phyloP scores from a whole-genome alignment of 2,113 vertebrate genomes.

The Plestiodon gilberti region DNA sequence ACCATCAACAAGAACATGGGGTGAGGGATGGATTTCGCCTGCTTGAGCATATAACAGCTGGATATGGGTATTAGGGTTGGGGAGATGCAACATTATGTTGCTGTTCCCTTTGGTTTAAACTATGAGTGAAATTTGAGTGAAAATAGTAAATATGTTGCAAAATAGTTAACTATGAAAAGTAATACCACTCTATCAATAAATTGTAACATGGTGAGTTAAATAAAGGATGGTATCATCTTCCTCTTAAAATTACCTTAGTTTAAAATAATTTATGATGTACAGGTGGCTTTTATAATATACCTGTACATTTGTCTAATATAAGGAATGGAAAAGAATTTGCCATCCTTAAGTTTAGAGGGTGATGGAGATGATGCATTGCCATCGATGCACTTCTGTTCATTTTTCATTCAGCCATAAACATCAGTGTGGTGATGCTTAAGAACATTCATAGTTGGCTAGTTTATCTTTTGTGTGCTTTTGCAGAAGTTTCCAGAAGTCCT shows the following conservation, averaged over 20 bases:
- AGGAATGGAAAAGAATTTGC: slow-evolving; percentile 9
- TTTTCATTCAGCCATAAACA: slow-evolving; percentile 44
- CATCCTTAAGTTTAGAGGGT: background rate
- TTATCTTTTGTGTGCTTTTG: slow-evolving; percentile 19
- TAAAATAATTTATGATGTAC: background rate
- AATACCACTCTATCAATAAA: background rate
- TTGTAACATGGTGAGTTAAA: background rate
- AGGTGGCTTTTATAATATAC: background rate
- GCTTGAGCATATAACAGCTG: too few species aligned
- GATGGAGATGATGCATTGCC: background rate
- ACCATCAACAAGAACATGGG: too few species aligned
- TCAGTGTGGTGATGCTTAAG: slow-evolving; percentile 39
- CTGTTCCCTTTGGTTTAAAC: slow-evolving; percentile 27
- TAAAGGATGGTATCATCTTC: background rate
- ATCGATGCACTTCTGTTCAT: slow-evolving; percentile 36
- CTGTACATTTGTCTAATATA: background rate
- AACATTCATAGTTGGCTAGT: slow-evolving; percentile 43
- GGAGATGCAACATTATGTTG: too few species aligned
- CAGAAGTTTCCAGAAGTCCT: background rate
- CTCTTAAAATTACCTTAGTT: background rate
- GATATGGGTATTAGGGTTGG: too few species aligned
- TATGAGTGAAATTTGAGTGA: background rate
- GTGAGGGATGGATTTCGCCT: too few species aligned
- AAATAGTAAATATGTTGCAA: slow-evolving; percentile 1
- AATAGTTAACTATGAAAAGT: background rate